Conservation (phyloP, 2,888 invertebrate species). For the Cheilosia vernalis region DNA sequence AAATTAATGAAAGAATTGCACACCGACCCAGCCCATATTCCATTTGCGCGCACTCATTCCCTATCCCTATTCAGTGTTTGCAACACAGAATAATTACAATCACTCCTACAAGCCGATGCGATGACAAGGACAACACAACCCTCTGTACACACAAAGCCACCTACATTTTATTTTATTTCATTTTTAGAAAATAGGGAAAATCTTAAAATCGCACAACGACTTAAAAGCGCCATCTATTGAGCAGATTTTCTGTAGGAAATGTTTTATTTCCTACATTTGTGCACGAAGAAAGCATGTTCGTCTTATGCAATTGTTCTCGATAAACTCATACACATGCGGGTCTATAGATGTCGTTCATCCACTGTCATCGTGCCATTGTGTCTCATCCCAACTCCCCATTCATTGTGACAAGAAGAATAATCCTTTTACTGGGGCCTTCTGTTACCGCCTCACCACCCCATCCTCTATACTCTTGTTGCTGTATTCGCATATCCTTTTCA, state of each 20-base stretch:
- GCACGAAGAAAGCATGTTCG: slow-evolving; percentile 32
- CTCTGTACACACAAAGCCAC: slow-evolving; percentile 12
- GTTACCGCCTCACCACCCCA: slow-evolving; percentile 23
- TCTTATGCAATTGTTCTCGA: slow-evolving; percentile 37
- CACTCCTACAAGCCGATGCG: slow-evolving; percentile 59
- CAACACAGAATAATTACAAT: slow-evolving; percentile 45
- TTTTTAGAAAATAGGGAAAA: slow-evolving; percentile 33
- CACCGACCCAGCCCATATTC: slow-evolving; percentile 4
- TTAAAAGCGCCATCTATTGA: slow-evolving; percentile 72
- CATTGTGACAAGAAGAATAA: slow-evolving; percentile 54
- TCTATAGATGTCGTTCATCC: slow-evolving; percentile 55
- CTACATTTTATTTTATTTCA: background rate
- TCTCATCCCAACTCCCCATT: background rate
- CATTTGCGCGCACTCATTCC: slow-evolving; percentile 22
- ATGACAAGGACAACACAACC: slow-evolving; percentile 57
- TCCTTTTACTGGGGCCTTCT: slow-evolving; percentile 67
- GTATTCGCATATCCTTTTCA: slow-evolving; percentile 69
- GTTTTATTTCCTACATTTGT: slow-evolving; percentile 11
- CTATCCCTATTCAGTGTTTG: slow-evolving; percentile 27
- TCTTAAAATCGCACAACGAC: slow-evolving; percentile 62
- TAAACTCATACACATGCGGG: slow-evolving; percentile 61
- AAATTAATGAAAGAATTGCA: slow-evolving; percentile 70
- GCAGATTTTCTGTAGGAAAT: slow-evolving; percentile 38
- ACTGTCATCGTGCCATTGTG: slow-evolving; percentile 57
- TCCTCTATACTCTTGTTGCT: slow-evolving; percentile 14